Evolutionary conservation across 2,797 vertebrate genomes (phyloP).

Genomic region (Passerculus sandwichensis): DNA sequence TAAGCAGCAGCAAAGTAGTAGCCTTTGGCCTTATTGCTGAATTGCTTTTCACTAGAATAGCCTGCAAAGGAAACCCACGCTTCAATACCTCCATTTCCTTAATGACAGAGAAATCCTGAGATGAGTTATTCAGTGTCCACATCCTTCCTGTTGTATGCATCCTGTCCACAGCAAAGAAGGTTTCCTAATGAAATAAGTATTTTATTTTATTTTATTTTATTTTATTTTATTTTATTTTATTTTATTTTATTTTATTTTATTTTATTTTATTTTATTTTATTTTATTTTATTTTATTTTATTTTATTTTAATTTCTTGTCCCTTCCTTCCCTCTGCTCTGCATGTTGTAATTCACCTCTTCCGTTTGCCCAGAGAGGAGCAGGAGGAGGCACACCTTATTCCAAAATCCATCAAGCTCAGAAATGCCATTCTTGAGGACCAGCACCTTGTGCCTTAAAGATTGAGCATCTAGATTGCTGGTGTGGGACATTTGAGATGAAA

Average conservation of each 20-base stretch:
- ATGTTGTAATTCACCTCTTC: background rate
- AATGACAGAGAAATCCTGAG: constrained; percentile 68
- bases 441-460: background rate
- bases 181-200: constrained; percentile 32
- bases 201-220: background rate
- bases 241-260: too few species aligned
- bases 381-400: background rate
- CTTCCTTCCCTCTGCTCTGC: background rate
- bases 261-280: background rate
- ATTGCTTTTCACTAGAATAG: constrained; percentile 28
- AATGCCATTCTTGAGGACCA: background rate
- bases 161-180: constrained; percentile 59
- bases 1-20: background rate
- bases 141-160: constrained; percentile 75
- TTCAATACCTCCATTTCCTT: constrained; percentile 50
- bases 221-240: too few species aligned
- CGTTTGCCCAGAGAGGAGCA: background rate
- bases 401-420: background rate
- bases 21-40: background rate
- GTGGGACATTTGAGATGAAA: background rate
- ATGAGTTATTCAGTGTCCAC: constrained; percentile 50
- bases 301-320: background rate
- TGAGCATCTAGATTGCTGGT: background rate
- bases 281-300: background rate
- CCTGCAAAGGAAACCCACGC: constrained; percentile 20